phyloP scores from a whole-genome alignment of 2,888 invertebrate genomes.

The Lasioglossum morio region DNA sequence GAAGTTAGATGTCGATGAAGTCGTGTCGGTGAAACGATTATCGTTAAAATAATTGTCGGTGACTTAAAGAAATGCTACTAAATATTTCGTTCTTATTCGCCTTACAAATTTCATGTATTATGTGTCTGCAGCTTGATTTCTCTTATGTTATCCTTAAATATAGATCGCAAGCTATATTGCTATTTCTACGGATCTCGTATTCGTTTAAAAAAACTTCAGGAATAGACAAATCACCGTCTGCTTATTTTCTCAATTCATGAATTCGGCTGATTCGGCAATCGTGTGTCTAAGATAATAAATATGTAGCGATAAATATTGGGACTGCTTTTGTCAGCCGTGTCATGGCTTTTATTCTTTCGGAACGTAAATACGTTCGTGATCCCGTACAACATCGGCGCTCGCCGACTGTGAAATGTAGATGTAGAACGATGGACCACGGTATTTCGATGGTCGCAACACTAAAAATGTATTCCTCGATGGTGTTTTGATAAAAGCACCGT shows the following conservation, averaged over 20 bases:
- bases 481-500: conserved; percentile 54
- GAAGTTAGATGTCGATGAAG: too few species aligned
- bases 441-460: neutral
- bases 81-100: too few species aligned
- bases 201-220: neutral
- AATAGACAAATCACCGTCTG: neutral
- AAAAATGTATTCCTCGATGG: conserved; percentile 36
- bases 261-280: neutral
- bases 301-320: neutral
- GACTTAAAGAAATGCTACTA: too few species aligned
- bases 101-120: too few species aligned
- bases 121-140: too few species aligned
- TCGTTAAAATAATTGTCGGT: too few species aligned
- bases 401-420: conserved; percentile 21
- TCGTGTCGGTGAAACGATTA: too few species aligned
- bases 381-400: conserved; percentile 14
- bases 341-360: conserved; percentile 29
- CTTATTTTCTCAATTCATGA: too few species aligned
- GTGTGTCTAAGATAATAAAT: conserved; percentile 39
- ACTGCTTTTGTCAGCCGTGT: neutral
- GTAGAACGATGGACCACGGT: conserved; percentile 21
- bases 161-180: neutral
- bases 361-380: conserved; percentile 39
- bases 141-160: too few species aligned
- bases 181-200: too few species aligned